Percentiles rank a stretch among this genome's conserved stretches.
Conservation (phyloP, 2,113 vertebrate species). For the Calonectris borealis region DNA sequence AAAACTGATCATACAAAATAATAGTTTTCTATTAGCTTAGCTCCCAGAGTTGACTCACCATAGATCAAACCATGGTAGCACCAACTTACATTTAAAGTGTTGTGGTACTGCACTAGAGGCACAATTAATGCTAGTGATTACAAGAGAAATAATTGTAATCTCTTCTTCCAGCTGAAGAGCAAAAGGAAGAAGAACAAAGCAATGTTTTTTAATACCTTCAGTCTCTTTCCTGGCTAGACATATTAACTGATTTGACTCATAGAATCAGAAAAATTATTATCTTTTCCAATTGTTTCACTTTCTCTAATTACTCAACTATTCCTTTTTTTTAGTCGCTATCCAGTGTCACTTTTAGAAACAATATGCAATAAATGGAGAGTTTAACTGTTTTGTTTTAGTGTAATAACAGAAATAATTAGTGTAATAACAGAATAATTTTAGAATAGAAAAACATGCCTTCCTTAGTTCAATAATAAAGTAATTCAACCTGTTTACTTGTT, state of each 20-base stretch:
- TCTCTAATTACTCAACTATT: neutral
- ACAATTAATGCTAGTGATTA: neutral
- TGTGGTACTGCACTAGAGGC: neutral
- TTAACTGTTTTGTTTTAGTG: neutral
- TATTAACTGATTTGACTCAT: neutral
- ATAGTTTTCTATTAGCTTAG: neutral
- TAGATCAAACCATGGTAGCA: neutral
- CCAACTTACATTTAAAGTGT: neutral
- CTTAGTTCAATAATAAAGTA: neutral
- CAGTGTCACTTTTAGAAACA: neutral
- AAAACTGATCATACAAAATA: neutral
- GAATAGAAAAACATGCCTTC: neutral
- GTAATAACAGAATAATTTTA: neutral
- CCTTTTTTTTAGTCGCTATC: neutral
- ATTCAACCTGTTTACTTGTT: neutral
- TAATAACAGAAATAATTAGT: neutral
- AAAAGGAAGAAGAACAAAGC: neutral
- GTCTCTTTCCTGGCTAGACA: conserved; percentile 27
- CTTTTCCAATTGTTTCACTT: conserved; percentile 26
- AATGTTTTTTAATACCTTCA: neutral
- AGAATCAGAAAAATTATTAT: neutral
- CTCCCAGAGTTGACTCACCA: neutral
- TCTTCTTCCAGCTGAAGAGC: neutral
- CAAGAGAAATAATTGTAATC: neutral
- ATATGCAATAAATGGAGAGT: neutral